Evolutionary conservation across 1,140 invertebrate species (phyloP), one percentile per base, ranked within the genome.

Genomic region (Cheumatopsyche charites): DNA sequence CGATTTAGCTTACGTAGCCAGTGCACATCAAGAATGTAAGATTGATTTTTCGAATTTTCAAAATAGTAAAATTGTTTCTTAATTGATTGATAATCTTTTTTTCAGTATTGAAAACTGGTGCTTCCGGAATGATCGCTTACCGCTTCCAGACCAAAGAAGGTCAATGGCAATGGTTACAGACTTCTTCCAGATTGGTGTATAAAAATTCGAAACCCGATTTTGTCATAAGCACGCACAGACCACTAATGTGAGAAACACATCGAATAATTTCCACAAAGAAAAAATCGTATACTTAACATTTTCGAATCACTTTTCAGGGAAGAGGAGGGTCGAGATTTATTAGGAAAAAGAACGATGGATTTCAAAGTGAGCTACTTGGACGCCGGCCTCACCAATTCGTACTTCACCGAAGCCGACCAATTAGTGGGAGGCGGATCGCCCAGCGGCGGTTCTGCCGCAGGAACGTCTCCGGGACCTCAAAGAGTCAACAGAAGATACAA

Each of bases 141-240:
- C 90, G 97, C 78, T 93, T 97, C 79, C 91, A 95, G 82, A 96
- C 93, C 52, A 97, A 98, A 82, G 93, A 97, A 49, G 91, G 91
- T 1, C 90, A 92, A 73, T 98, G 96, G 96, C 93, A 99, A 82
- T 99, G 97, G 97, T 84, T 99, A 23, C 98, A 99, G 85, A 98
- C 96, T 0, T 97, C 95, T 76, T 98, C 97, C 4, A 87, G 96
- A 77, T 88, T 99, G 58, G 95, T 98, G 36, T 98, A 98, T 84
- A 99, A 99, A 84, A 99, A 98, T 84, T 98, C 96, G 73, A 99
- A 99, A 84, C 96, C 97, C 1, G 97, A 99, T 81, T 98, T 98
- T 82, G 96, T 99, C 70, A 97, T 98, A 71, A 97, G 94, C 80
- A 99, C 96, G 36, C 98, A 99, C 85, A 88, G 96, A 75, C 96